These are phyloP conservation scores for Laupala kohalensis DNA, from an alignment of 1,140 invertebrate species.

Conservation along the genomic window DNA sequence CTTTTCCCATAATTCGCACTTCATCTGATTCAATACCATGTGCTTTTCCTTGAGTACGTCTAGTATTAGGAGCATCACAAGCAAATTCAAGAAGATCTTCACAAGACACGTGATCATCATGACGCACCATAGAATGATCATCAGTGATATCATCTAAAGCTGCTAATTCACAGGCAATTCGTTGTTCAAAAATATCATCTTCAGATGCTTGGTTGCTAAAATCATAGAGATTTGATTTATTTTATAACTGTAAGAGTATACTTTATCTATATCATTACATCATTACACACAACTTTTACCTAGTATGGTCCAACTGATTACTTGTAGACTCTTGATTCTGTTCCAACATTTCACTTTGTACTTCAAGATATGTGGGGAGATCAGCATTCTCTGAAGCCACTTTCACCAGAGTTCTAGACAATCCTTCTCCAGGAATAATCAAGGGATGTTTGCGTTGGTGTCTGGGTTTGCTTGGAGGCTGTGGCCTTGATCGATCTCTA, in stretches of 20 bases:
- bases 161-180: conserved; percentile 49
- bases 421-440: conserved; percentile 55
- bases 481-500: conserved; percentile 55
- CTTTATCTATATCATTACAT: neutral
- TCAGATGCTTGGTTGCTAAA: conserved; percentile 24
- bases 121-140: conserved; percentile 23
- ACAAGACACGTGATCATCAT: conserved; percentile 70
- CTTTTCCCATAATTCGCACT: conserved; percentile 81
- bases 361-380: neutral
- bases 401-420: conserved; percentile 46
- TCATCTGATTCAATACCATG: conserved; percentile 76
- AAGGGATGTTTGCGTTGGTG: conserved; percentile 79
- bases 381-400: conserved; percentile 28
- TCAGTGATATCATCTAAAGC: conserved; percentile 39
- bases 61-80: conserved; percentile 58
- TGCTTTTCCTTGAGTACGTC: conserved; percentile 49
- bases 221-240: neutral
- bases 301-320: no score
- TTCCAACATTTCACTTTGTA: neutral
- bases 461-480: conserved; percentile 50
- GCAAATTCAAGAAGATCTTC: conserved; percentile 86
- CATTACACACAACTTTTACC: neutral
- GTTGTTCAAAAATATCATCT: conserved; percentile 43
- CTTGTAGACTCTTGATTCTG: neutral
- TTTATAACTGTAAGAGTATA: neutral